phyloP scores from a whole-genome alignment of 2,113 vertebrate species.

The Nibea coibor region DNA sequence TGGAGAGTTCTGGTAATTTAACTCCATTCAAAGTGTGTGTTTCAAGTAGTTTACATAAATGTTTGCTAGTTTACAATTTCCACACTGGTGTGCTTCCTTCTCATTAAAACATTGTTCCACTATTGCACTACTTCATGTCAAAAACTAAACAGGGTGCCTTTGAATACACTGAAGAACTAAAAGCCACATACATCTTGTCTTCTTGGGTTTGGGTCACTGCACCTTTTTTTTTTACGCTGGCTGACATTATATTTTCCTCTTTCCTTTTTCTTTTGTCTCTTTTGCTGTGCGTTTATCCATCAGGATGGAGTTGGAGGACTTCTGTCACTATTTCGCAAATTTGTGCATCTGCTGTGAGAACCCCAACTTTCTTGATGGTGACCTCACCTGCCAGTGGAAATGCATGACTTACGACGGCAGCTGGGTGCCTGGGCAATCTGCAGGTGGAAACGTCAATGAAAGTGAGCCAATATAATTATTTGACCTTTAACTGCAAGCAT shows the following conservation, averaged over 20 bases:
- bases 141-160: not conserved
- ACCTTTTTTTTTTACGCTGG: not conserved
- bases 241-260: not conserved
- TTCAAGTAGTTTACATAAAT: not conserved
- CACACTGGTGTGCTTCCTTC: not conserved
- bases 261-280: not conserved
- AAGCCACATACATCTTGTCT: not conserved
- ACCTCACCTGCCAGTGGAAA: constrained; percentile 57
- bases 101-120: not conserved
- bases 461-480: constrained; percentile 12
- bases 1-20: constrained; percentile 70
- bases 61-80: not conserved
- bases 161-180: not conserved
- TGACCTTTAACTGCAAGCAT: not conserved
- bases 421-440: constrained; percentile 31
- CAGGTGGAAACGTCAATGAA: constrained; percentile 12
- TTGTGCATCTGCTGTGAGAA: constrained; percentile 60
- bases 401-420: constrained; percentile 46
- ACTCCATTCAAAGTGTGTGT: not conserved
- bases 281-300: not conserved
- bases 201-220: not conserved
- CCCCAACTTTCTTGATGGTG: constrained; percentile 66
- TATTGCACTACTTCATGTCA: not conserved
- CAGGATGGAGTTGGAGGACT: constrained; percentile 69
- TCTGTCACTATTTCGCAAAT: constrained; percentile 20